These are phyloP conservation scores for Rhinoraja longicauda DNA, from an alignment of 2,797 vertebrate species.

Conservation along the genomic window DNA sequence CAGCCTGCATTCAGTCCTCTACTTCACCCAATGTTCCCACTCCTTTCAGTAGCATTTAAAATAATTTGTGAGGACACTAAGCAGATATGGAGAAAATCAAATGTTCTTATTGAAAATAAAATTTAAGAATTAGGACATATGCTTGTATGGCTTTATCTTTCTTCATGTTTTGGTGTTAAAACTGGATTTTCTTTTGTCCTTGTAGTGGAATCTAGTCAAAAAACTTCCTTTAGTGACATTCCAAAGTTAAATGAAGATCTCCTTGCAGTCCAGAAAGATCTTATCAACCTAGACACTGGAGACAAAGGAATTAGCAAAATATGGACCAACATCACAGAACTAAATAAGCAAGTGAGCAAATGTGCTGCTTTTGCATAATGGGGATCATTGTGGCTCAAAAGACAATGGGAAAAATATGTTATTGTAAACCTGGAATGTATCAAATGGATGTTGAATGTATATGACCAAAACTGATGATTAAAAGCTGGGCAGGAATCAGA, in stretches of 20 bases:
- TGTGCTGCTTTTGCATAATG: background rate
- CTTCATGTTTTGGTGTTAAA: background rate
- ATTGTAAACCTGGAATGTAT: background rate
- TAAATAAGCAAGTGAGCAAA: slow-evolving; percentile 78
- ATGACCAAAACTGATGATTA: background rate
- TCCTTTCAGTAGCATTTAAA: background rate
- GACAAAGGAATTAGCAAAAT: slow-evolving; percentile 77
- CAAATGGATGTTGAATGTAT: background rate
- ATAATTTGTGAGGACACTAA: background rate
- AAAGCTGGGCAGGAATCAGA: background rate
- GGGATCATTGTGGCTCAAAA: background rate
- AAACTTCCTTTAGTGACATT: slow-evolving; percentile 81
- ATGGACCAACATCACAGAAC: slow-evolving; percentile 90
- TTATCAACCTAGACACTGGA: slow-evolving; percentile 80
- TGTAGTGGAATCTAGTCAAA: slow-evolving; percentile 89
- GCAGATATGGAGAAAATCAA: background rate
- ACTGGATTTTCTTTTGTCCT: slow-evolving; percentile 41
- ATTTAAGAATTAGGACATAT: background rate
- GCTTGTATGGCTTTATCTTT: background rate
- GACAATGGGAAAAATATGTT: background rate
- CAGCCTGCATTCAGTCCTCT: background rate
- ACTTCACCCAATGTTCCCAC: background rate
- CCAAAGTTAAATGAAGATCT: slow-evolving; percentile 86
- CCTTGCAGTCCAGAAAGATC: slow-evolving; percentile 71
- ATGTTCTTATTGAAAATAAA: too few relatives aligned